Base-by-base conservation (phyloP, 2,797 vertebrate species). In the Enteromius unitaeniatus region DNA sequence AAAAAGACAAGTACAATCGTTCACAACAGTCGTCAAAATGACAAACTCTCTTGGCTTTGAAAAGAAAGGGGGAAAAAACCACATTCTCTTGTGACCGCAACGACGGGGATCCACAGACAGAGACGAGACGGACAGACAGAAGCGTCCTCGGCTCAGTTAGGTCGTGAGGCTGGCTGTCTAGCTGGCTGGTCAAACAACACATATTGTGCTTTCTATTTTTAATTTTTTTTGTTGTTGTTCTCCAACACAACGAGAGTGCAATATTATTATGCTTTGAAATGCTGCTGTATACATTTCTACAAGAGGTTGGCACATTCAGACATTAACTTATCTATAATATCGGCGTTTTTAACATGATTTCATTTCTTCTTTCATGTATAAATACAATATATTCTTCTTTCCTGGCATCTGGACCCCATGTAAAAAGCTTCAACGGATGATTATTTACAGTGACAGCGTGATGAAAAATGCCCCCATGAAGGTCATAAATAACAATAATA, bases 241-340 rank as follows among this genome's bases (percentile, higher is more conserved):
- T 87, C 91, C 89, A 83, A 92, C 78, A 94, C 92, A 93, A 94
- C 91, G 91, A 91, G 93, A 94, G 94, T 94, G 95, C 94, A 95
- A 93, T 92, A 93, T 90, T 92, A 92, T 92, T 91, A 91, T 89
- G 92, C 88, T 88, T 93, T 91, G 86, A 87, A 86, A 86, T 42
- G 77, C 47, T 85, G 79, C 78, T 79, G 89, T 92, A 92, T 92
- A 94, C 91, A 92, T 92, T 90, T 95, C 86, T 93, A 87, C 84
- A 83, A 91, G 91, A 91, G 73, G 89, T 95, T 95, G 95, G 94
- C 95, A 96, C 95, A 95, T 95, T 95, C 93, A 95, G 91, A 95
- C 91, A 89, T 91, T 90, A 93, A 91, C 84, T 89, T 91, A 88
- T 85, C 88, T 87, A 88, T 92, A 88, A 91, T 91, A 94, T 92